Conservation (phyloP, 2,113 vertebrate genomes). For the Morone saxatilis region DNA sequence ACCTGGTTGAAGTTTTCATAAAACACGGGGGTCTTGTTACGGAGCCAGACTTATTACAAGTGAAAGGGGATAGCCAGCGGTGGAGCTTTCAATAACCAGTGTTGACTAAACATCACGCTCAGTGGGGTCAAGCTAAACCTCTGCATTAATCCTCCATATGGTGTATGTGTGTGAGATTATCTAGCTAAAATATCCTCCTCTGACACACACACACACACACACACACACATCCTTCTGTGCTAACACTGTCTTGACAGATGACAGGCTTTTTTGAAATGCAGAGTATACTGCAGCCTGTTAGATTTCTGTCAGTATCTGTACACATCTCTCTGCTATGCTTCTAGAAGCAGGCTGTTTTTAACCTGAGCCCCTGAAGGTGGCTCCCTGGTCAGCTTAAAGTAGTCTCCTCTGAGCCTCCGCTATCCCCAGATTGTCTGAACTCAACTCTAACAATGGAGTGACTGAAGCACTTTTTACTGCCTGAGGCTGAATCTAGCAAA, state of each 20-base stretch:
- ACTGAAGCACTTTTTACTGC: constrained; percentile 21
- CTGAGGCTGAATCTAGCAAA: constrained; percentile 29
- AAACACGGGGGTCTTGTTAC: constrained; percentile 56
- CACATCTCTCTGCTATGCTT: background rate
- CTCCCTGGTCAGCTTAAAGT: constrained; percentile 1
- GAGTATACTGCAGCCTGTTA: background rate
- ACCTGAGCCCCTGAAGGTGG: constrained; percentile 2
- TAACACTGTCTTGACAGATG: background rate
- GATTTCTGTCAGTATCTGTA: background rate
- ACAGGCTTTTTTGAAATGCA: background rate
- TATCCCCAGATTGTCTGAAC: constrained; percentile 1
- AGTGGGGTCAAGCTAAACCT: constrained; percentile 32
- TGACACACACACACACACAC: background rate
- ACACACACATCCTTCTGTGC: constrained; percentile 1
- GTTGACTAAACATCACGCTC: constrained; percentile 54
- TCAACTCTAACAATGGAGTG: background rate
- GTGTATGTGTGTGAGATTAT: background rate
- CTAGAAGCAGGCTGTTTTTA: constrained; percentile 14
- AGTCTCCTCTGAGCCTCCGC: background rate
- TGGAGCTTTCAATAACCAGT: constrained; percentile 31
- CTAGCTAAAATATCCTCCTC: background rate
- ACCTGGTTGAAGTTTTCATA: constrained; percentile 47
- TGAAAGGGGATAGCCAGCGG: constrained; percentile 36
- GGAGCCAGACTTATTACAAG: constrained; percentile 47
- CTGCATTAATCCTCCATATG: constrained; percentile 1